phyloP scores from a whole-genome alignment of 2,888 invertebrate species.

The Nephrotoma guestfalica region DNA sequence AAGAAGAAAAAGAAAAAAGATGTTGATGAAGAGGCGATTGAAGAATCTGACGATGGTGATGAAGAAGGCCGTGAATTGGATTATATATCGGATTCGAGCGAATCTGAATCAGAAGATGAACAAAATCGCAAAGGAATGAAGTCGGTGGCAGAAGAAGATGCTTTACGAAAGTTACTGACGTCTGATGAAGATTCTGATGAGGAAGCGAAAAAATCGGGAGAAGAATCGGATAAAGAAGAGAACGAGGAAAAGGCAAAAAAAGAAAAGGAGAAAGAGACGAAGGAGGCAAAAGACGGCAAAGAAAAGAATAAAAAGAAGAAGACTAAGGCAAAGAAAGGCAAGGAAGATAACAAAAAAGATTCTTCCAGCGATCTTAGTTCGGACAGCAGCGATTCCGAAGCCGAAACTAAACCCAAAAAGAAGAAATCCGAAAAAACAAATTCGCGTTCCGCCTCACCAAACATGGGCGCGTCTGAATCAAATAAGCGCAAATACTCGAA shows the following conservation, averaged over 20 bases:
- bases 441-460: constrained; percentile 34
- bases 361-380: constrained; percentile 58
- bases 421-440: constrained; percentile 26
- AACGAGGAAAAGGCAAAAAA: constrained; percentile 61
- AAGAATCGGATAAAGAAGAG: constrained; percentile 58
- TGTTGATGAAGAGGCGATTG: constrained; percentile 78
- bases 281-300: constrained; percentile 39
- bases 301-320: constrained; percentile 44
- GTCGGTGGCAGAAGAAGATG: constrained; percentile 83
- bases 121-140: constrained; percentile 71
- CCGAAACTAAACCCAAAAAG: constrained; percentile 43
- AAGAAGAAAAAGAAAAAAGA: constrained; percentile 65
- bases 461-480: constrained; percentile 17
- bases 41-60: constrained; percentile 95
- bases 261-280: constrained; percentile 40
- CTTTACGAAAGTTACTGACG: constrained; percentile 67
- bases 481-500: constrained; percentile 25
- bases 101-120: constrained; percentile 57
- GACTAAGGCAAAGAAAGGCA: constrained; percentile 44
- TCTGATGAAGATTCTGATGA: constrained; percentile 82
- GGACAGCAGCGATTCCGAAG: constrained; percentile 53
- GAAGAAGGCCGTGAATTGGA: constrained; percentile 90
- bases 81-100: constrained; percentile 81
- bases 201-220: constrained; percentile 61
- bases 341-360: constrained; percentile 47